Evolutionary conservation across 2,797 vertebrate species (phyloP), one percentile per base, ranked within the genome.

Genomic region (Labroides dimidiatus): DNA sequence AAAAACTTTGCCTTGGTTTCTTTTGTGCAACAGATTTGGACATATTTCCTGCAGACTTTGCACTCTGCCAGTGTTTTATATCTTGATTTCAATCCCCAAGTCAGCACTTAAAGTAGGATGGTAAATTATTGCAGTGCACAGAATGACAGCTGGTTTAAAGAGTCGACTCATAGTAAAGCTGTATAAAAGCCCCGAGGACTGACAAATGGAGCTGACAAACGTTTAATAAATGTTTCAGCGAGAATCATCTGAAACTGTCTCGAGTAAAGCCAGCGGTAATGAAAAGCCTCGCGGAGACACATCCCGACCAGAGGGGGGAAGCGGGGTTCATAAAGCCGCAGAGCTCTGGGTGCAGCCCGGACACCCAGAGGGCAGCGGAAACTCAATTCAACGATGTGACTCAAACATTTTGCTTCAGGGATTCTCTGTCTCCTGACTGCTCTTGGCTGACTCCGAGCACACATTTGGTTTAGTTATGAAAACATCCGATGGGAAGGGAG

Each of bases 381-480:
- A 86, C 81, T 65, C 11, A 41, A 82, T 66, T 86, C 85, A 72
- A 64, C 52, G 55, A 90, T 67, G 84, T 68, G 76, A 87, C 88
- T 89, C 77, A 9, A 87, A 87, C 69, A 67, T 81, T 87, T 76
- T 66, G 87, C 89, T 88, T 84, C 0, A 75, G 86, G 90, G 88
- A 90, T 80, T 82, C 75, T 77, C 78, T 85, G 75, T 83, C 85
- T 80, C 75, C 75, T 71, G 81, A 81, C 81, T 85, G 72, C 82
- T 91, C 85, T 91, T 90, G 91, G 90, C 87, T 58, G 66, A 78
- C 79, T 89, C 81, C 77, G 6, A 84, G 83, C 80, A 86, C 88
- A 92, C 90, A 92, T 92, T 93, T 91, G 90, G 85, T 89, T 91
- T 90, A 89, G 90, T 89, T 92, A 93, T 91, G 89, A 93, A 94